phyloP scores from a whole-genome alignment of 2,797 vertebrate genomes.

The Rhinoraja longicauda region DNA sequence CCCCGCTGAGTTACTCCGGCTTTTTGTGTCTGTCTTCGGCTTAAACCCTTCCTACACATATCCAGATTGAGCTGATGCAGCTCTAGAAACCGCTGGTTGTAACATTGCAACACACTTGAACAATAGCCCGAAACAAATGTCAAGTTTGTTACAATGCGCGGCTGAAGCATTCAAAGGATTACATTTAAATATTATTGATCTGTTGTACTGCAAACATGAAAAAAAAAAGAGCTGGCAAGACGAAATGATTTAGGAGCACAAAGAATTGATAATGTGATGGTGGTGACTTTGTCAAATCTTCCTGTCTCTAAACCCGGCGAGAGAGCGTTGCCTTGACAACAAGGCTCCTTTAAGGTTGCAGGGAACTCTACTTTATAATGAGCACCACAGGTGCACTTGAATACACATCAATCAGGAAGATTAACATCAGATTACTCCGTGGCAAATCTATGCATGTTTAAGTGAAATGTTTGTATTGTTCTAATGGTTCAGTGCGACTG shows the following conservation, averaged over 20 bases:
- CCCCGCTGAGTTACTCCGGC: no score
- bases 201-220: not conserved
- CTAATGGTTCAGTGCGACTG: not conserved
- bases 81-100: not conserved
- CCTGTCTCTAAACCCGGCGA: not conserved
- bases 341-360: constrained; percentile 32
- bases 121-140: not conserved
- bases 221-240: not conserved
- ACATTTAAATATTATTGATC: not conserved
- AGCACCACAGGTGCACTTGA: constrained; percentile 30
- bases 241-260: not conserved
- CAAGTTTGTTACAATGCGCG: not conserved
- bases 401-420: constrained; percentile 33
- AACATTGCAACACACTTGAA: not conserved
- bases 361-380: constrained; percentile 10
- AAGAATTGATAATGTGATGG: not conserved
- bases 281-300: constrained; percentile 1
- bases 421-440: constrained; percentile 20
- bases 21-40: no score
- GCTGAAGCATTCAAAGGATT: not conserved
- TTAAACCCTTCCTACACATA: not conserved
- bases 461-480: constrained; percentile 27
- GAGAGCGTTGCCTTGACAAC: constrained; percentile 16
- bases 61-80: not conserved
- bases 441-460: constrained; percentile 23